Evolutionary conservation across 2,888 invertebrate species (phyloP).

Genomic region (Hydraecia micacea): DNA sequence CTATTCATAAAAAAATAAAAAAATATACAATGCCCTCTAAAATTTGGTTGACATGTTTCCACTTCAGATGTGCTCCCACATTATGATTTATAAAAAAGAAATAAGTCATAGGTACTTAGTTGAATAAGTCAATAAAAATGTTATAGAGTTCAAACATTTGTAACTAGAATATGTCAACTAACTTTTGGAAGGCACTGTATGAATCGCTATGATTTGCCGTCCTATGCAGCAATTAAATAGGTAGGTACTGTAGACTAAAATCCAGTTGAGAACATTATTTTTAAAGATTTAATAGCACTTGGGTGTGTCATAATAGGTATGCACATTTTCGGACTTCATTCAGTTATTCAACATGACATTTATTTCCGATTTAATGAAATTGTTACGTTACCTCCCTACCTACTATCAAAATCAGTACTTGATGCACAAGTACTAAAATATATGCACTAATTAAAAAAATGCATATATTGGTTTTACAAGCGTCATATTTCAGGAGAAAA

Average conservation of each 20-base stretch:
- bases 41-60: not conserved
- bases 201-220: not conserved
- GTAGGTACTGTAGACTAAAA: too few species aligned
- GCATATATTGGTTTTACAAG: slow-evolving; percentile 32
- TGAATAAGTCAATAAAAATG: too few species aligned
- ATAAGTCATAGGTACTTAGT: not conserved
- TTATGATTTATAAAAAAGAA: not conserved
- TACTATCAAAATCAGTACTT: not conserved
- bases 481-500: slow-evolving; percentile 65
- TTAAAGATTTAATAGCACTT: not conserved
- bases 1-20: not conserved
- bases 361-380: not conserved
- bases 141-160: not conserved
- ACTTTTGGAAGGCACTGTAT: not conserved
- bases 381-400: not conserved
- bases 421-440: slow-evolving; percentile 10
- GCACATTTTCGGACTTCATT: not conserved
- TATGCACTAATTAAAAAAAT: slow-evolving; percentile 25
- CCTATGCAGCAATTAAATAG: not conserved
- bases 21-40: not conserved
- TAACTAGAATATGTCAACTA: not conserved
- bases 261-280: not conserved
- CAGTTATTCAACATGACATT: not conserved
- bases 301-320: not conserved
- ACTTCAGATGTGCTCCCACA: not conserved